phyloP scores from a whole-genome alignment of 2,888 invertebrate genomes.

The Synanthedon myopaeformis region DNA sequence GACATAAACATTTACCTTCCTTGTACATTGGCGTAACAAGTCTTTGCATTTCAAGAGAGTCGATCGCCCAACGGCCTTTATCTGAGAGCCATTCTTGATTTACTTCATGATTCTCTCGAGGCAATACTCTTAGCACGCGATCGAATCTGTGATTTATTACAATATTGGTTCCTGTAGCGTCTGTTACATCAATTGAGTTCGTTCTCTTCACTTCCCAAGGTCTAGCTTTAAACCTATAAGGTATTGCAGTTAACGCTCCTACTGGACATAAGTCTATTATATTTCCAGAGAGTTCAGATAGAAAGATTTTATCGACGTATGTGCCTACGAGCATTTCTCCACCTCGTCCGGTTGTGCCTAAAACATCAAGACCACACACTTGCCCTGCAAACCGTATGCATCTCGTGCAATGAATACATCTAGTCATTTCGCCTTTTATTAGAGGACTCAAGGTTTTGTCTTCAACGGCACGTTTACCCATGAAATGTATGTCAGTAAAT shows the following conservation, averaged over 20 bases:
- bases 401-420: constrained; percentile 98
- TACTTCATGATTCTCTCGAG: constrained; percentile 51
- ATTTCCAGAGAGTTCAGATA: constrained; percentile 97
- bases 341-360: constrained; percentile 92
- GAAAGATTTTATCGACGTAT: constrained; percentile 96
- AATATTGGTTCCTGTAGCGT: constrained; percentile 57
- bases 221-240: constrained; percentile 94
- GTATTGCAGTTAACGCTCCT: constrained; percentile 96
- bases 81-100: constrained; percentile 99
- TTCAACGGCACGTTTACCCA: constrained; percentile 94
- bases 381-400: constrained; percentile 98
- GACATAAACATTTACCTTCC: constrained; percentile 75
- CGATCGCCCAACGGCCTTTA: constrained; percentile 96
- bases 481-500: constrained; percentile 89
- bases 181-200: constrained; percentile 56
- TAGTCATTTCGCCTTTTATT: constrained; percentile 97
- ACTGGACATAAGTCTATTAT: constrained; percentile 99
- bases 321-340: constrained; percentile 98
- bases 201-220: constrained; percentile 95
- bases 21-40: constrained; percentile 92
- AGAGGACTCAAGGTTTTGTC: constrained; percentile 97
- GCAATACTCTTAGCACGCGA: constrained; percentile 44
- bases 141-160: constrained; percentile 41
- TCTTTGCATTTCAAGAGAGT: constrained; percentile 95
- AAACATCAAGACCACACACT: constrained; percentile 95